Conservation (phyloP, 2,113 vertebrate species). For the Hippocampus guttulatus region DNA sequence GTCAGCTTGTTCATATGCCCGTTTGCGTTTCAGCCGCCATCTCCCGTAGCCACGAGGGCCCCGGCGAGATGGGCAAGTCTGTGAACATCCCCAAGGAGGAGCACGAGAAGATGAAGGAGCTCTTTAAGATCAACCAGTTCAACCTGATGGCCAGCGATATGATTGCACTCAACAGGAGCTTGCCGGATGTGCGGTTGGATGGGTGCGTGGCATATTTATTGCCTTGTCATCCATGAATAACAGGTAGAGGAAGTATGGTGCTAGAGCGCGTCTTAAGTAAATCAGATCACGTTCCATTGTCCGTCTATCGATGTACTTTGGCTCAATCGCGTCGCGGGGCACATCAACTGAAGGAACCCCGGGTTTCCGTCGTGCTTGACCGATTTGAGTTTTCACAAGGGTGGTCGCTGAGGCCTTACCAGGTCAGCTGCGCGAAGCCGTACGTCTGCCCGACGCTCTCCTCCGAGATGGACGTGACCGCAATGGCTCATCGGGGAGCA, state of each 20-base stretch:
- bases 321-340: not conserved
- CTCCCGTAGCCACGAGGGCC: slow-evolving; percentile 88
- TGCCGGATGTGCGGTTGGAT: slow-evolving; percentile 93
- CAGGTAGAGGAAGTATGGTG: not conserved
- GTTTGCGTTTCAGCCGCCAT: slow-evolving; percentile 80
- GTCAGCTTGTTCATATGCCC: not conserved
- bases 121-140: slow-evolving; percentile 99
- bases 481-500: not conserved
- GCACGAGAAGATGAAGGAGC: slow-evolving; percentile 97
- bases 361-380: not conserved
- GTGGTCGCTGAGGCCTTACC: not conserved
- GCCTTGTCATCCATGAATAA: slow-evolving; percentile 2
- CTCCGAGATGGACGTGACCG: not conserved
- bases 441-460: not conserved
- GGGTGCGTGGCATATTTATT: slow-evolving; percentile 75
- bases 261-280: not conserved
- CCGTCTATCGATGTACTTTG: not conserved
- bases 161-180: slow-evolving; percentile 91
- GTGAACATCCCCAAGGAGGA: slow-evolving; percentile 89
- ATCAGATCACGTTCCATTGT: not conserved
- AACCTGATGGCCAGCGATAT: slow-evolving; percentile 98
- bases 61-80: slow-evolving; percentile 95
- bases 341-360: not conserved
- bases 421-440: not conserved
- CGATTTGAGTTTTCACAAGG: not conserved